Base-by-base conservation (phyloP, 2,888 invertebrate genomes). In the Hypolimnas misippus region DNA sequence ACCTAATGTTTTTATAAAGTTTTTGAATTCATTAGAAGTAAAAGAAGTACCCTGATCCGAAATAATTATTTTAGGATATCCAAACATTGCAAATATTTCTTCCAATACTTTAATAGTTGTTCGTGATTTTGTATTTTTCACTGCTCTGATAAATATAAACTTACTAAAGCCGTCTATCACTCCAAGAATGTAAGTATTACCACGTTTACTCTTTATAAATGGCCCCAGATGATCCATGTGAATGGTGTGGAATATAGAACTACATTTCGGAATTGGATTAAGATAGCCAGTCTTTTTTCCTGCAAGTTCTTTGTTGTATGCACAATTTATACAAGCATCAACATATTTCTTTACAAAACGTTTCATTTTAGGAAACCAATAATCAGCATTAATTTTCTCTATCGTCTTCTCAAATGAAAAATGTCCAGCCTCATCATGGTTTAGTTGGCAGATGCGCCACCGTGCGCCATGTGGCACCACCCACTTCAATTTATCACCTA, bases 271-370 rank as follows among this genome's bases (percentile, higher is more conserved):
- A 7, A 70, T 69, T 0, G 68, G 69, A 25, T 64, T 53, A 4
- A 71, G 40, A 8, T 44, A 55, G 0, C 70, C 70, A 10, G 57
- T 8, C 35, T 61, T 63, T 17, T 63, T 63, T 2, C 52, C 52
- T 0, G 57, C 10, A 6, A 54, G 14, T 17, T 60, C 60, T 46
- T 68, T 68, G 40, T 62, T 63, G 52, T 65, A 68, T n/a, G 66
- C 61, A 31, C 66, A 69, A 6, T 67, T 50, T 17, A 69, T 16
- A 33, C 66, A 69, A 31, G 65, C 50, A 0, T 19, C 14, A 0
- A 68, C 63, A 44, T 66, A 68, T 44, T 68, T 68, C 21, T 68
- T 63, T 12, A 68, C 63, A 50, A 66, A 68, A 12, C 58, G 21
- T 5, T 56, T 46, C 17, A 66, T 21, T 40, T 65, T 42, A 10